These are phyloP conservation scores for Contarinia nasturtii DNA, from an alignment of 1,140 invertebrate genomes.

Conservation along the genomic window DNA sequence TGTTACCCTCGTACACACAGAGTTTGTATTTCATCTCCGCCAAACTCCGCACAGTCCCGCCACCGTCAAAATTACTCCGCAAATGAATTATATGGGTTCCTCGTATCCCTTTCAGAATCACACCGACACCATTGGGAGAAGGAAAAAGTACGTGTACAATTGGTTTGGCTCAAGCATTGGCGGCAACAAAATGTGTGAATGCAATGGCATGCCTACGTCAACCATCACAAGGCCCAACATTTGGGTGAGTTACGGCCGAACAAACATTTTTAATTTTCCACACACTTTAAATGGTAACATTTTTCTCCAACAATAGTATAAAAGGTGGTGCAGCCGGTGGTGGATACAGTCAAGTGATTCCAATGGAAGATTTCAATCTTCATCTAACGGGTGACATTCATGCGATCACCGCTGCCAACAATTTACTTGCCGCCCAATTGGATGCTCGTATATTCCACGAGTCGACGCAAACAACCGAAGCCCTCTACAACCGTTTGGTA, in stretches of 20 bases:
- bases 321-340: slow-evolving; percentile 93
- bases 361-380: slow-evolving; percentile 99
- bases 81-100: too few relatives aligned
- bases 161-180: slow-evolving; percentile 82
- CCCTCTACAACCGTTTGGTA: slow-evolving; percentile 73
- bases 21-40: too few relatives aligned
- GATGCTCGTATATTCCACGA: slow-evolving; percentile 96
- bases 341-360: slow-evolving; percentile 87
- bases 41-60: too few relatives aligned
- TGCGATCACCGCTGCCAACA: slow-evolving; percentile 94
- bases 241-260: too few relatives aligned
- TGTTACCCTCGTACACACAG: too few relatives aligned
- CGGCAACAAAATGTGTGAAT: slow-evolving; percentile 68
- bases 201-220: slow-evolving; percentile 92
- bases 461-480: slow-evolving; percentile 67
- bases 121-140: slow-evolving; percentile 91
- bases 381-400: slow-evolving; percentile 98
- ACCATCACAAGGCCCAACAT: slow-evolving; percentile 95
- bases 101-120: too few relatives aligned
- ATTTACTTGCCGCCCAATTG: slow-evolving; percentile 83
- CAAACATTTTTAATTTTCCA: too few relatives aligned
- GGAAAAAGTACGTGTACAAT: slow-evolving; percentile 94
- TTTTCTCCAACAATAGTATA: slow-evolving; percentile 27
- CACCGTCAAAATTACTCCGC: too few relatives aligned
- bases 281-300: too few relatives aligned